Evolutionary conservation across 2,113 vertebrate genomes (phyloP).

Genomic region (Gambusia holbrooki): DNA sequence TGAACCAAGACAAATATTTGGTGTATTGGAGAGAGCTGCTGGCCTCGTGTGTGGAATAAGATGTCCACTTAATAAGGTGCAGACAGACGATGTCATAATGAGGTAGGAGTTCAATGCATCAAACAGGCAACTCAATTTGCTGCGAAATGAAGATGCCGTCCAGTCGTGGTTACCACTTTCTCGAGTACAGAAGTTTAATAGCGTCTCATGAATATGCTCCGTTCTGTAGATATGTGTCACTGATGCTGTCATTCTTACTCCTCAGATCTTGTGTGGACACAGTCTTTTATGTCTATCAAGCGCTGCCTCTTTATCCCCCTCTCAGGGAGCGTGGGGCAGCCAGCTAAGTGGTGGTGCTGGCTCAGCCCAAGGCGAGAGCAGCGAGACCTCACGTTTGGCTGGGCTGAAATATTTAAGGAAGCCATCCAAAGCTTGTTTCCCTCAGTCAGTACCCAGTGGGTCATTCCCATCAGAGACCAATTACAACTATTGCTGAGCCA

Average conservation of each 20-base stretch:
- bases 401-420: conserved; percentile 66
- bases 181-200: conserved; percentile 34
- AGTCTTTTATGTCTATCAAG: conserved; percentile 21
- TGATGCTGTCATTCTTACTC: conserved; percentile 12
- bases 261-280: conserved; percentile 11
- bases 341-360: conserved; percentile 51
- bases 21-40: conserved; percentile 12
- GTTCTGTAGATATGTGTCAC: conserved; percentile 10
- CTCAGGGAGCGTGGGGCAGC: conserved; percentile 30
- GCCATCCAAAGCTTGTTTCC: conserved; percentile 59
- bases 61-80: conserved; percentile 41
- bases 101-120: conserved; percentile 24
- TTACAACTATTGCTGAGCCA: conserved; percentile 57
- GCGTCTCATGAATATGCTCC: conserved; percentile 23
- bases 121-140: conserved; percentile 28
- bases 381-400: conserved; percentile 56
- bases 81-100: conserved; percentile 41
- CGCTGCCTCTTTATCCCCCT: conserved; percentile 29
- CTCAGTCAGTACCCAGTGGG: conserved; percentile 53
- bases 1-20: conserved; percentile 47
- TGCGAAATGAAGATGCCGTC: conserved; percentile 7
- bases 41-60: conserved; percentile 17
- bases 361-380: conserved; percentile 56
- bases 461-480: conserved; percentile 69
- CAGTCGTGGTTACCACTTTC: conserved; percentile 12